A percentile compares a stretch with the other conserved stretches of the same genome.
phyloP scores from a whole-genome alignment of 2,113 vertebrate genomes.

The Sciurus niger region DNA sequence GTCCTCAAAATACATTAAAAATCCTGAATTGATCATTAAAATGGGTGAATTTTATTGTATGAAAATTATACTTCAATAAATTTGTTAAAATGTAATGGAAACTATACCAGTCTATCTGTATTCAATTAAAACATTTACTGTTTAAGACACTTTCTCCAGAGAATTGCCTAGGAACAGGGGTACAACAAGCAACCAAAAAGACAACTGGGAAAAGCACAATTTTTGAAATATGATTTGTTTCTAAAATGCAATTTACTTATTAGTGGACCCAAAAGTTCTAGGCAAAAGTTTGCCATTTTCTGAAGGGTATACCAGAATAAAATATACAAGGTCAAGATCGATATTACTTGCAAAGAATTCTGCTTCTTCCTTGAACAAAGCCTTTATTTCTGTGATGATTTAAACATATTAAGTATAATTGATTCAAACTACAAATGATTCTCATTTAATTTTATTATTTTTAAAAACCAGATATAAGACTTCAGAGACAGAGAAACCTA shows the following conservation, averaged over 20 bases:
- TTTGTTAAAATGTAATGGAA: slow-evolving; percentile 45
- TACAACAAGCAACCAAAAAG: background rate
- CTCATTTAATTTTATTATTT: background rate
- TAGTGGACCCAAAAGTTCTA: slow-evolving; percentile 20
- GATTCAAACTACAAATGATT: slow-evolving; percentile 37
- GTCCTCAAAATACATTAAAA: slow-evolving; percentile 42
- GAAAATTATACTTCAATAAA: slow-evolving; percentile 19
- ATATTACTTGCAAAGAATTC: background rate
- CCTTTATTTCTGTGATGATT: background rate
- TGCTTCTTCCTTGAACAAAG: background rate
- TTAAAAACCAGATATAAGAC: slow-evolving; percentile 5
- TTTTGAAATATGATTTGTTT: slow-evolving; percentile 14
- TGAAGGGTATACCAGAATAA: background rate
- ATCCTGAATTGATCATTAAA: background rate
- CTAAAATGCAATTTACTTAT: background rate
- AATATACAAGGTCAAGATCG: background rate
- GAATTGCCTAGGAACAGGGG: background rate
- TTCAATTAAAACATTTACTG: slow-evolving; percentile 42
- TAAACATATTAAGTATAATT: slow-evolving; percentile 10
- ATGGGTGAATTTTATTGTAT: background rate
- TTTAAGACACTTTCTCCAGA: background rate
- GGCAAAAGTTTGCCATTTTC: background rate
- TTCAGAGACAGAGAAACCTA: slow-evolving; percentile 38
- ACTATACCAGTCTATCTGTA: background rate
- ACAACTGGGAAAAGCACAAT: background rate